Conservation (phyloP, 2,113 vertebrate species). For the Amazona vittata region DNA sequence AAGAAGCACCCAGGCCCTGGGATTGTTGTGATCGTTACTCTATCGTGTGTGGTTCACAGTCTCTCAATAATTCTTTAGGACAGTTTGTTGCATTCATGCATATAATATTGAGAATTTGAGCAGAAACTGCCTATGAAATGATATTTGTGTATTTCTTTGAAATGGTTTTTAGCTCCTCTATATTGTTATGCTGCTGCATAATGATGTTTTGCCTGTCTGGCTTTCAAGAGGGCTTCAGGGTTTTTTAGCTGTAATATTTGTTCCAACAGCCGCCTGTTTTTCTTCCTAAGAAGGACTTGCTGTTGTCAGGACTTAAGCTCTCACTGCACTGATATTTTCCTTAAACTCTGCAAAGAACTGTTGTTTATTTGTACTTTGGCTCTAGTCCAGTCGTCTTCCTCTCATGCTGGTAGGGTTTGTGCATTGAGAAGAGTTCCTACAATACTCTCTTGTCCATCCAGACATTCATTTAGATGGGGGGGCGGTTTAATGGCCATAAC, state of each 20-base stretch:
- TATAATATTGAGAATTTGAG: neutral
- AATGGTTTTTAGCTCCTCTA: neutral
- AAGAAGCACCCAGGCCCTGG: neutral
- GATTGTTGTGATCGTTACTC: neutral
- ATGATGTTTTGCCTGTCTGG: neutral
- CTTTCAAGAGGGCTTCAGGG: slow-evolving; percentile 15
- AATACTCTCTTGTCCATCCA: neutral
- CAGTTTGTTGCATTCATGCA: neutral
- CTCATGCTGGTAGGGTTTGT: neutral
- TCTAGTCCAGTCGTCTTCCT: neutral
- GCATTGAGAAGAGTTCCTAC: neutral
- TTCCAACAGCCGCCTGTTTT: slow-evolving; percentile 35
- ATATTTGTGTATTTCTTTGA: neutral
- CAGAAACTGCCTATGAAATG: neutral
- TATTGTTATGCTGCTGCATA: neutral
- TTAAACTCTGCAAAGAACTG: slow-evolving; percentile 57
- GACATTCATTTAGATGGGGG: neutral
- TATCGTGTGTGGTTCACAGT: neutral
- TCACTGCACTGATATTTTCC: slow-evolving; percentile 42
- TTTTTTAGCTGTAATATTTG: slow-evolving; percentile 18
- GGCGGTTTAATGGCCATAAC: neutral
- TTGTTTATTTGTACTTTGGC: slow-evolving; percentile 67
- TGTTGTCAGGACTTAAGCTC: slow-evolving; percentile 47
- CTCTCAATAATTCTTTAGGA: neutral
- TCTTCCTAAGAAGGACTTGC: slow-evolving; percentile 71